Conservation (phyloP, 2,797 vertebrate species). For the Otolemur crassicaudatus region DNA sequence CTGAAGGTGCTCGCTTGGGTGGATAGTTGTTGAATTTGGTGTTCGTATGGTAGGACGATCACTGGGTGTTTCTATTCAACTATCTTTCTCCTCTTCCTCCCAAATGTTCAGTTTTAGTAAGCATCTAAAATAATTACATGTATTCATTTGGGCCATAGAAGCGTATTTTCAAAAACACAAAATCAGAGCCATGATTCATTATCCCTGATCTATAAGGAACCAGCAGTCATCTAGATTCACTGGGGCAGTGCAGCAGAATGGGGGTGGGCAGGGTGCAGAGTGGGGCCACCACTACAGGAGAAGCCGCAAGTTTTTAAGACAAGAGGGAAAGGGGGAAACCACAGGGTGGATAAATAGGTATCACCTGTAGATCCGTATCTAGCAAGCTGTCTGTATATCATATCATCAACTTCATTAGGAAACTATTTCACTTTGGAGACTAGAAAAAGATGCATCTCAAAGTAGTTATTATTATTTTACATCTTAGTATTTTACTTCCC, state of each 20-base stretch:
- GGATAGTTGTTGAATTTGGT: background rate
- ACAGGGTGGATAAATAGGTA: background rate
- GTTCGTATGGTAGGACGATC: background rate
- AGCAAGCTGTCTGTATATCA: background rate
- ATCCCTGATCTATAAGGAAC: background rate
- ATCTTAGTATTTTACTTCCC: constrained; percentile 25
- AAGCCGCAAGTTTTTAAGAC: background rate
- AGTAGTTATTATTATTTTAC: background rate
- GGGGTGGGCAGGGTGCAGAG: background rate
- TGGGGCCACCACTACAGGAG: background rate
- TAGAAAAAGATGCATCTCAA: background rate
- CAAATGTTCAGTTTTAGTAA: background rate
- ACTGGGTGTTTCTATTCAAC: background rate
- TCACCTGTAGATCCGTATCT: background rate
- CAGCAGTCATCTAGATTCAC: background rate
- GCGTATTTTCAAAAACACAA: constrained; percentile 20
- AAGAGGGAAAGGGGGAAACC: background rate
- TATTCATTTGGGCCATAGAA: background rate
- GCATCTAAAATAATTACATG: background rate
- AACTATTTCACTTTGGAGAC: background rate
- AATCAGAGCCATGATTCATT: background rate
- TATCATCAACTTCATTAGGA: background rate
- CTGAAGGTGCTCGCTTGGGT: background rate
- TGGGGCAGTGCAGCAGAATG: background rate
- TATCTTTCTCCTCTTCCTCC: background rate